A percentile compares a stretch with the other conserved stretches of the same genome.
Evolutionary conservation across 2,113 vertebrate genomes (phyloP).

Genomic region (Loxodonta africana): DNA sequence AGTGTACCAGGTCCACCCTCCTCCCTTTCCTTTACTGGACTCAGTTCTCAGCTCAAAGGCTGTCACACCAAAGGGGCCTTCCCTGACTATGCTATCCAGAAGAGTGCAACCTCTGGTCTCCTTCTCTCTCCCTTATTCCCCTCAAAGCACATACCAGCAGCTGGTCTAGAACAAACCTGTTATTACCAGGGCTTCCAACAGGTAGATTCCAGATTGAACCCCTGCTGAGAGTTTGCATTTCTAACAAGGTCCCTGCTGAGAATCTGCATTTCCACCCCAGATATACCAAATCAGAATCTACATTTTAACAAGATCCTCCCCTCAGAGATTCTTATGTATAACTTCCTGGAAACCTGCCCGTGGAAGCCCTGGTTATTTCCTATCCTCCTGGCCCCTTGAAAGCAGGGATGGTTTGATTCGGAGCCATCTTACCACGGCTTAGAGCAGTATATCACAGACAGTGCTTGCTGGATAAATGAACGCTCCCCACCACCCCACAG

Average conservation of each 20-base stretch:
- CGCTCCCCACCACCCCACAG: neutral
- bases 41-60: neutral
- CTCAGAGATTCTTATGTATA: too few species aligned
- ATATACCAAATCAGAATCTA: too few species aligned
- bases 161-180: neutral
- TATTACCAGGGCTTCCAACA: neutral
- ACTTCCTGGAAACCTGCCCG: too few species aligned
- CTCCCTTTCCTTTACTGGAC: neutral
- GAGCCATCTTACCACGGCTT: neutral
- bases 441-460: neutral
- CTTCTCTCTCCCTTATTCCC: neutral
- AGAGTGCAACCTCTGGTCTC: neutral
- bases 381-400: rapidly evolving
- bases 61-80: neutral
- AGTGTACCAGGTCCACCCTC: neutral
- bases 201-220: too few species aligned
- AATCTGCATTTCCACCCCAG: too few species aligned
- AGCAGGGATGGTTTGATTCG: neutral
- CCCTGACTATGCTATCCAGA: neutral
- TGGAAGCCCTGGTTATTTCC: neutral
- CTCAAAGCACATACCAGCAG: neutral
- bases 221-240: too few species aligned
- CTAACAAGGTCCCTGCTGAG: too few species aligned
- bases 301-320: too few species aligned
- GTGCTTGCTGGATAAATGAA: neutral